phyloP scores from a whole-genome alignment of 2,113 vertebrate genomes.

The Cyprinus carpio region DNA sequence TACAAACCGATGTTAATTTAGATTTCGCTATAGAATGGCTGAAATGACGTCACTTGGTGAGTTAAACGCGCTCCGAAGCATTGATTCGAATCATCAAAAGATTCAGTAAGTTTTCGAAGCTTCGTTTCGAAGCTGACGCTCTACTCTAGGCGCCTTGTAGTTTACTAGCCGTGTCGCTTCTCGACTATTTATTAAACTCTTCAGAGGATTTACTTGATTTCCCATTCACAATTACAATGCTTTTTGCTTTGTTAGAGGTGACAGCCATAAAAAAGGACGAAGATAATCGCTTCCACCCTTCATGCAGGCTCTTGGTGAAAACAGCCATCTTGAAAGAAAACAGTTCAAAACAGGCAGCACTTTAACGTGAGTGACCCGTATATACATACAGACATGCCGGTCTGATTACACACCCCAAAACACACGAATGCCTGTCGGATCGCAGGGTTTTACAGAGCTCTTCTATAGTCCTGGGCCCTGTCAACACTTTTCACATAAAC shows the following conservation, averaged over 20 bases:
- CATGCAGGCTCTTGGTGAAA: conserved; percentile 31
- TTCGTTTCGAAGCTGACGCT: neutral
- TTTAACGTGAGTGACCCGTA: conserved; percentile 39
- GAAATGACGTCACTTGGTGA: neutral
- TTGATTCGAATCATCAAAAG: neutral
- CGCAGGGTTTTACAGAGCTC: conserved; percentile 34
- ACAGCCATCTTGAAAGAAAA: conserved; percentile 30
- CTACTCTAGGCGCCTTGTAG: neutral
- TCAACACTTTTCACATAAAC: conserved; percentile 7
- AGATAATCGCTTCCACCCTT: conserved; percentile 39
- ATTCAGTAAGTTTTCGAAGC: neutral
- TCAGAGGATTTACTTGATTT: conserved; percentile 7
- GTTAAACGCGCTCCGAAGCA: neutral
- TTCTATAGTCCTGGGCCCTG: conserved; percentile 18
- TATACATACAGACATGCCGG: conserved; percentile 43
- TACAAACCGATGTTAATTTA: neutral
- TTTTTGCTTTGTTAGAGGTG: conserved; percentile 23
- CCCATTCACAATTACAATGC: neutral
- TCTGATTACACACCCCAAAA: conserved; percentile 42
- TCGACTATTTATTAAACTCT: conserved; percentile 2
- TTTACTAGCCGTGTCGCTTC: neutral
- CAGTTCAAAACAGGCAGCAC: conserved; percentile 7
- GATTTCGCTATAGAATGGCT: neutral
- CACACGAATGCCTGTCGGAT: conserved; percentile 57
- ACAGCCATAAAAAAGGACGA: neutral